Evolutionary conservation across 2,888 invertebrate species (phyloP).

Genomic region (Copidosoma aretas): DNA sequence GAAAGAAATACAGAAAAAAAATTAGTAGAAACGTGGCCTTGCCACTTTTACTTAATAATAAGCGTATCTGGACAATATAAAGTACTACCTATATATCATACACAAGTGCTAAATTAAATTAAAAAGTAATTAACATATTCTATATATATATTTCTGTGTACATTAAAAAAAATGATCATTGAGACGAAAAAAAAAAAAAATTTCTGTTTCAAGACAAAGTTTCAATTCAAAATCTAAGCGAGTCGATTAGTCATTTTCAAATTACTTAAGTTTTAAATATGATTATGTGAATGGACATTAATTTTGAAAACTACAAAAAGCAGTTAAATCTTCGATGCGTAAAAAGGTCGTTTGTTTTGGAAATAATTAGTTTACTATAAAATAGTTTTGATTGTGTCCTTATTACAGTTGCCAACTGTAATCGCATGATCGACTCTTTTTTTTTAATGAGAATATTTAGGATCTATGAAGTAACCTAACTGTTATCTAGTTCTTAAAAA

Average conservation of each 20-base stretch:
- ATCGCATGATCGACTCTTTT: background rate
- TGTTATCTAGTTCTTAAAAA: slow-evolving; percentile 1
- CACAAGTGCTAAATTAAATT: background rate
- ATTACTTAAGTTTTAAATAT: no score
- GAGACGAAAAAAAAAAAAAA: background rate
- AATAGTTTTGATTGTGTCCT: no score
- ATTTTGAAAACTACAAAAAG: background rate
- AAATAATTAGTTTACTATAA: slow-evolving; percentile 6
- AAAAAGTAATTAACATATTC: background rate
- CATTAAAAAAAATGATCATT: background rate
- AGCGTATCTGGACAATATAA: slow-evolving; percentile 1
- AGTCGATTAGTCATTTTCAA: slow-evolving; percentile 11
- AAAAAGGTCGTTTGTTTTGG: background rate
- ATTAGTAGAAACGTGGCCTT: background rate
- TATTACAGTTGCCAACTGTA: no score
- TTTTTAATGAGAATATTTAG: background rate
- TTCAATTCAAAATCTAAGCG: background rate
- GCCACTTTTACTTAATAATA: background rate
- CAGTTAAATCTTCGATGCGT: background rate
- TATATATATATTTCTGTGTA: background rate
- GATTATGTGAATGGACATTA: background rate
- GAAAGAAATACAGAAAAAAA: background rate
- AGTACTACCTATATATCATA: background rate
- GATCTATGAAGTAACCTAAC: background rate
- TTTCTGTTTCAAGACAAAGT: no score